Percentiles rank a stretch among this genome's conserved stretches.
Evolutionary conservation across 2,888 invertebrate species (phyloP).

Genomic region (Drosophila niveifrons): DNA sequence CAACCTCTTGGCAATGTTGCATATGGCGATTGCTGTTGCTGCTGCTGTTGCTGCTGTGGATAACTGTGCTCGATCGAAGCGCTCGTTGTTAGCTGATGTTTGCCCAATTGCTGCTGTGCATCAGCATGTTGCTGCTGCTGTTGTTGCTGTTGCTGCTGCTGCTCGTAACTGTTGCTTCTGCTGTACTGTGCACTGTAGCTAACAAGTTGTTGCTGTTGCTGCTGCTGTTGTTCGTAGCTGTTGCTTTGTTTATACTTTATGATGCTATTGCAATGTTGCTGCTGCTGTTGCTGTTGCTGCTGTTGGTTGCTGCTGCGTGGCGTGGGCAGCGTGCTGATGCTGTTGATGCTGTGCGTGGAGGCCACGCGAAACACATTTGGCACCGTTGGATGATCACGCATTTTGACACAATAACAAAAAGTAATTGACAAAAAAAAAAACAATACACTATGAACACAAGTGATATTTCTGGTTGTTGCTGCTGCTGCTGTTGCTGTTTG

Average conservation of each 20-base stretch:
- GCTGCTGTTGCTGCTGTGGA: slow-evolving; percentile 40
- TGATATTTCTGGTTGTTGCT: slow-evolving; percentile 1
- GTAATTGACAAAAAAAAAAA: slow-evolving; percentile 14
- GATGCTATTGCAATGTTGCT: slow-evolving; percentile 22
- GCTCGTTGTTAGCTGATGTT: slow-evolving; percentile 72
- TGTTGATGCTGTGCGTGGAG: slow-evolving; percentile 81
- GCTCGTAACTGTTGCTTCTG: slow-evolving; percentile 33
- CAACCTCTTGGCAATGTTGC: slow-evolving; percentile 75
- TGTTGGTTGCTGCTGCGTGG: slow-evolving; percentile 49
- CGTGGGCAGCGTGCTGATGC: slow-evolving; percentile 47
- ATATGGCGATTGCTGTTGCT: slow-evolving; percentile 72
- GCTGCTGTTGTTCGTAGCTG: slow-evolving; percentile 38
- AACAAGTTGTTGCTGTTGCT: slow-evolving; percentile 31
- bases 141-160: slow-evolving; percentile 40
- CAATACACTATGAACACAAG: background rate
- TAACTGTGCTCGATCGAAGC: slow-evolving; percentile 77
- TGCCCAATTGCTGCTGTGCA: slow-evolving; percentile 36
- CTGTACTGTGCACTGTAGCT: slow-evolving; percentile 16
- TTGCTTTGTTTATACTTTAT: slow-evolving; percentile 3
- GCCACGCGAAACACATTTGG: slow-evolving; percentile 84
- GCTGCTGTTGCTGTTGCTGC: slow-evolving; percentile 16
- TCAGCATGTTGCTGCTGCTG: slow-evolving; percentile 30
- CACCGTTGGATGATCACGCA: slow-evolving; percentile 84
- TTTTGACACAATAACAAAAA: slow-evolving; percentile 45
- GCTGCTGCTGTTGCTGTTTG: slow-evolving; percentile 6